Evolutionary conservation across 2,113 vertebrate species (phyloP).

Genomic region (Indicator indicator): DNA sequence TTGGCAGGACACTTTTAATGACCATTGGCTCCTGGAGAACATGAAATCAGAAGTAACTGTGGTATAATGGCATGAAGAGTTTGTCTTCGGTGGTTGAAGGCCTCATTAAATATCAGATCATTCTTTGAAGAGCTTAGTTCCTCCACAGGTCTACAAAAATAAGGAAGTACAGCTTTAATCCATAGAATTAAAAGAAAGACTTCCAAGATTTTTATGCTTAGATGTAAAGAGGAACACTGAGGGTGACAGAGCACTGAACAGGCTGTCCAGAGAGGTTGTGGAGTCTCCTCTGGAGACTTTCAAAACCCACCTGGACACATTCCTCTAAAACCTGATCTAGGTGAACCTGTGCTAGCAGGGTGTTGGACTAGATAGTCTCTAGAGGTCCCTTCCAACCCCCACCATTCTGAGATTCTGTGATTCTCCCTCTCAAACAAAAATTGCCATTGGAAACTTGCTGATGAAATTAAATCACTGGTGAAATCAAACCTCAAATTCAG

Average conservation of each 20-base stretch:
- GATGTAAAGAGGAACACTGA: neutral
- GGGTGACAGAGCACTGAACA: neutral
- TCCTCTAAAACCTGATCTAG: too few species aligned
- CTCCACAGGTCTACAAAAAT: neutral
- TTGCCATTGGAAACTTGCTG: neutral
- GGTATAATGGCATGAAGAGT: constrained; percentile 67
- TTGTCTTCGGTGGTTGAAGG: constrained; percentile 64
- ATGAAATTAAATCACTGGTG: neutral
- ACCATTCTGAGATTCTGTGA: too few species aligned
- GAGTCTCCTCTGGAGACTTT: too few species aligned
- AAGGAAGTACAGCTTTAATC: neutral
- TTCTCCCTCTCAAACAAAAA: neutral
- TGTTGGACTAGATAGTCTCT: too few species aligned
- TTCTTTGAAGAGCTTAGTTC: constrained; percentile 13
- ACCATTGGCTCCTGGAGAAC: constrained; percentile 60
- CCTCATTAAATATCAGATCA: constrained; percentile 54
- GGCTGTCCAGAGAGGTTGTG: too few species aligned
- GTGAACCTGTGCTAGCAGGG: too few species aligned
- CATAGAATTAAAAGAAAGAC: neutral
- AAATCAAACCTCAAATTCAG: neutral
- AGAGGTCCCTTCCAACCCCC: too few species aligned
- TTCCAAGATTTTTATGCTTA: neutral
- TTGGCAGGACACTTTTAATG: constrained; percentile 75
- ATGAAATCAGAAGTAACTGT: constrained; percentile 56
- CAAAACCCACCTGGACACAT: too few species aligned